These are phyloP conservation scores for Aegithalos caudatus DNA, from an alignment of 2,113 vertebrate genomes.

Conservation along the genomic window DNA sequence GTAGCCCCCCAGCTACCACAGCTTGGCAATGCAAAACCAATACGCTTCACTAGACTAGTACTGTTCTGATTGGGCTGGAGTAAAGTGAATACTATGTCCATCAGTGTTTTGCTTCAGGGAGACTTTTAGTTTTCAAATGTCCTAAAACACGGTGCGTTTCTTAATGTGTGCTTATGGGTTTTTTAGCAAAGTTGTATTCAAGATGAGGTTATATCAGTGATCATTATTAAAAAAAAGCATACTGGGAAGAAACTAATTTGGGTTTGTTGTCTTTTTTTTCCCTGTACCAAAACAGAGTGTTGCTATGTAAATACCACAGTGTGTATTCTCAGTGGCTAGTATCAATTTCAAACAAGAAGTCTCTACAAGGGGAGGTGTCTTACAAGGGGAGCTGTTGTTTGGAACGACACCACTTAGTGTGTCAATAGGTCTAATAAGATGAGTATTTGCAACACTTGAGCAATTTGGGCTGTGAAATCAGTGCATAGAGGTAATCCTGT, in stretches of 20 bases:
- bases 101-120: not conserved
- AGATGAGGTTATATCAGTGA: not conserved
- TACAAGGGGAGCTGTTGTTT: not conserved
- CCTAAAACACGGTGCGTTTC: not conserved
- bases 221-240: not conserved
- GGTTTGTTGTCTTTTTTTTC: not conserved
- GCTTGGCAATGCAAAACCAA: not conserved
- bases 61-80: not conserved
- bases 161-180: not conserved
- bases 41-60: not conserved
- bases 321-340: not conserved
- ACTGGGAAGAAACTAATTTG: not conserved
- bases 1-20: not conserved
- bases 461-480: not conserved
- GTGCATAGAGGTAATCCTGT: not conserved
- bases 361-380: not conserved
- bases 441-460: not conserved
- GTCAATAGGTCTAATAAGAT: not conserved
- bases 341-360: not conserved
- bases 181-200: not conserved
- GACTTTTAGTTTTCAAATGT: not conserved
- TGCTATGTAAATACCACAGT: not conserved
- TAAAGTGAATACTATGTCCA: not conserved
- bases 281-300: not conserved
- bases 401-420: not conserved